Base-by-base conservation (phyloP, 2,888 invertebrate genomes). In the Campoplex capitator region DNA sequence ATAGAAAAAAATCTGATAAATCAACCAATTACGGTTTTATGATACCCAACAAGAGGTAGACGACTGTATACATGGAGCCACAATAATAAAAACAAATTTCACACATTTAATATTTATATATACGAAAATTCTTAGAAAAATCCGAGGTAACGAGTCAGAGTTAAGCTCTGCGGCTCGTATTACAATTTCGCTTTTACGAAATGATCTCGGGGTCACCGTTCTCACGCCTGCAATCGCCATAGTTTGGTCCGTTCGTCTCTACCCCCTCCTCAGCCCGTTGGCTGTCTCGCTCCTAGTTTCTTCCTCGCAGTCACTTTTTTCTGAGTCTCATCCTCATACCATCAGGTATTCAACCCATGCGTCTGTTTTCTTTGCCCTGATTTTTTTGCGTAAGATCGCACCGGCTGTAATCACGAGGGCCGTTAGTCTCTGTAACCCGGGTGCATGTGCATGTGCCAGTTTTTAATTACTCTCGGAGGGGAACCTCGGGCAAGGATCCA, bases 401-500 rank as follows among this genome's bases (percentile, higher is more conserved):
- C 56, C 32, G 32, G 48, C 62, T 70, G 38, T 18, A 54, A 78
- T 38, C 62, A 71, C 70, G 74, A 77, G 83, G 79, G 88, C 45
- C 77, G 67, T 81, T 45, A 70, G 54, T 78, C 68, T 42, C 68
- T 75, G 75, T 86, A 85, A 88, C 88, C 88, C 80, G 80, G 77
- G 75, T 82, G 84, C 86, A 80, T 80, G 89, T 82, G 84, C 86
- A 80, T 80, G 89, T 90, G 88, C 88, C 88, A 90, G 90, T 91
- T 92, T 92, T 91, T 91, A 92, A 92, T 92, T 91, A 88, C 89
- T 86, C 79, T 87, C 85, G 88, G 83, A 86, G 89, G 89, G 91
- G 77, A 91, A 89, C 83, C 81, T 80, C 86, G 86, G 85, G n/a
- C 75, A 42, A 67, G 45, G 58, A n/a, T 65, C 35, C 74, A 65